Evolutionary conservation across 2,888 invertebrate genomes (phyloP).

Genomic region (Agrenia bidenticulata): DNA sequence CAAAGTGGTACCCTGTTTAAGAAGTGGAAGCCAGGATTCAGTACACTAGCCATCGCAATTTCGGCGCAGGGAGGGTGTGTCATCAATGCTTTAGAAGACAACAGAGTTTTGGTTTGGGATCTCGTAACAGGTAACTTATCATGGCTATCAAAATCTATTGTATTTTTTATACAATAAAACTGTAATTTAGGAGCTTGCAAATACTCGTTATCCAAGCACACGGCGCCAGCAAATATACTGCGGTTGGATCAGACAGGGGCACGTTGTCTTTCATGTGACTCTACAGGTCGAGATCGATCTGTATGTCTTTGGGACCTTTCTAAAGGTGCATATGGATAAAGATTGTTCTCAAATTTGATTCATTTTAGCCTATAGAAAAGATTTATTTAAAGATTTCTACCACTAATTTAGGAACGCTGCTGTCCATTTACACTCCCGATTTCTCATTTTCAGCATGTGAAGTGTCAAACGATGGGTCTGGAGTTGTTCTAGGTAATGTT

Average conservation of each 20-base stretch:
- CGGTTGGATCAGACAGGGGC: conserved; percentile 72
- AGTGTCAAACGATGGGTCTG: conserved; percentile 70
- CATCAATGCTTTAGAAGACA: conserved; percentile 78
- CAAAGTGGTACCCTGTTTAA: conserved; percentile 87
- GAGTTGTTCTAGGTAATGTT: conserved; percentile 62
- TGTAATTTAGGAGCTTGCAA: conserved; percentile 67
- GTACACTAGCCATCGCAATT: conserved; percentile 81
- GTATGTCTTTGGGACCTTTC: conserved; percentile 79
- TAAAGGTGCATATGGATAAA: conserved; percentile 63
- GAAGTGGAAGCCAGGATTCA: conserved; percentile 85
- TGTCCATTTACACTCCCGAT: conserved; percentile 77
- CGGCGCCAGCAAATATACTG: conserved; percentile 72
- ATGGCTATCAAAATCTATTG: background rate
- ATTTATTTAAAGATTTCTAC: no score
- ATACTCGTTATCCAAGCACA: conserved; percentile 74
- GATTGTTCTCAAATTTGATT: no score
- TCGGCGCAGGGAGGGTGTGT: conserved; percentile 81
- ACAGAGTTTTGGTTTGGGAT: conserved; percentile 82
- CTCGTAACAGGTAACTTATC: conserved; percentile 72
- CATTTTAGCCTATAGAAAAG: no score
- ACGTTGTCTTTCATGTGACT: conserved; percentile 73
- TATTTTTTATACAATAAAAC: background rate
- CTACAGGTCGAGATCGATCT: conserved; percentile 70
- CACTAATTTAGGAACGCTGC: conserved; percentile 67
- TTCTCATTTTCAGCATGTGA: conserved; percentile 74